phyloP scores from a whole-genome alignment of 2,888 invertebrate species.

The Xestoiulus laeticollis region DNA sequence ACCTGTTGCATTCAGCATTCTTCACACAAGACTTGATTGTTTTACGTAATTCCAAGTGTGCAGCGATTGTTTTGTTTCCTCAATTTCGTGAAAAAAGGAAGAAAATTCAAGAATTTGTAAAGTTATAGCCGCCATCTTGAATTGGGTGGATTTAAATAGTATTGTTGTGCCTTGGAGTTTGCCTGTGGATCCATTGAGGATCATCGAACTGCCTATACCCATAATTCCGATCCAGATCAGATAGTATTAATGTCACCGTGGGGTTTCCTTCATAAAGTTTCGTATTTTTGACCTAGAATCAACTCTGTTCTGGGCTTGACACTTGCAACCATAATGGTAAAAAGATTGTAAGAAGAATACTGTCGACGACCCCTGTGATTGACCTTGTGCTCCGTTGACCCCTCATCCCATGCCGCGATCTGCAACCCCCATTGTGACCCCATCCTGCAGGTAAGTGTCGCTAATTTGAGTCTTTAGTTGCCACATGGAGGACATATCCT shows the following conservation, averaged over 20 bases:
- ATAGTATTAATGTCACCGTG: background rate
- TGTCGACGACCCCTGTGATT: background rate
- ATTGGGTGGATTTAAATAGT: background rate
- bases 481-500: no score
- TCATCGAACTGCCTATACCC: background rate
- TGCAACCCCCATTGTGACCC: no score
- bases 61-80: no score
- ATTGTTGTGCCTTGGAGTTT: background rate
- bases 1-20: background rate
- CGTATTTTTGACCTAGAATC: no score
- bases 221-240: background rate
- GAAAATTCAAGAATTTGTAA: background rate
- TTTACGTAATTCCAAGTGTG: background rate
- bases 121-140: background rate
- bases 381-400: background rate
- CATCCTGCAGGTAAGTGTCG: background rate
- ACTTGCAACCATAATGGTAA: background rate
- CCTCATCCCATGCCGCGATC: no score
- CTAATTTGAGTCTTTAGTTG: background rate
- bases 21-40: background rate
- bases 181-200: background rate
- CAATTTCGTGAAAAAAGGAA: background rate
- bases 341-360: no score
- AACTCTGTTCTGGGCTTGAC: background rate
- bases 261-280: background rate